Percentiles rank a stretch among this genome's conserved stretches.
Evolutionary conservation across 2,888 invertebrate genomes (phyloP).

Genomic region (Colletes collaris): DNA sequence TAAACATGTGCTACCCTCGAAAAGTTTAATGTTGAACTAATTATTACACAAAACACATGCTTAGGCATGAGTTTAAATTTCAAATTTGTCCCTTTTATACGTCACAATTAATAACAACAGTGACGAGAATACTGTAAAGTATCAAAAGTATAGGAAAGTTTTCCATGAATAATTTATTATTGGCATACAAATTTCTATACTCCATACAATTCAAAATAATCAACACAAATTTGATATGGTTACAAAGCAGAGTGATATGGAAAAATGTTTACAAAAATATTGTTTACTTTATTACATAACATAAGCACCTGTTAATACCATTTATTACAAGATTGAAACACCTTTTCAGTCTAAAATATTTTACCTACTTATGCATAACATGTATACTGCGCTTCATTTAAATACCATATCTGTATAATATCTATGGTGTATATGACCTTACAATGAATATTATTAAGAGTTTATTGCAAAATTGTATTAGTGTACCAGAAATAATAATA

Average conservation of each 20-base stretch:
- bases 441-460: slow-evolving; percentile 37
- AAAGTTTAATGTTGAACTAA: too few species aligned
- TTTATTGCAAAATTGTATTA: slow-evolving; percentile 22
- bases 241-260: slow-evolving; percentile 34
- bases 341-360: slow-evolving; percentile 69
- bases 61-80: too few species aligned
- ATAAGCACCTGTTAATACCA: slow-evolving; percentile 72
- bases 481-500: slow-evolving; percentile 36
- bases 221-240: slow-evolving; percentile 33
- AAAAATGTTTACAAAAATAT: slow-evolving; percentile 74
- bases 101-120: neutral
- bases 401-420: slow-evolving; percentile 36
- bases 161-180: slow-evolving; percentile 47
- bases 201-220: slow-evolving; percentile 35
- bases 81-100: too few species aligned
- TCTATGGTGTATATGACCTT: slow-evolving; percentile 25
- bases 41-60: too few species aligned
- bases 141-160: neutral
- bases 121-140: neutral
- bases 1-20: too few species aligned
- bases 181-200: slow-evolving; percentile 29
- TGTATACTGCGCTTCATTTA: slow-evolving; percentile 25
- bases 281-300: slow-evolving; percentile 70
- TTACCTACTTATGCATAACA: slow-evolving; percentile 27
- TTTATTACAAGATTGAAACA: slow-evolving; percentile 64